Conservation (phyloP, 2,113 vertebrate genomes). For the Epinephelus lanceolatus region DNA sequence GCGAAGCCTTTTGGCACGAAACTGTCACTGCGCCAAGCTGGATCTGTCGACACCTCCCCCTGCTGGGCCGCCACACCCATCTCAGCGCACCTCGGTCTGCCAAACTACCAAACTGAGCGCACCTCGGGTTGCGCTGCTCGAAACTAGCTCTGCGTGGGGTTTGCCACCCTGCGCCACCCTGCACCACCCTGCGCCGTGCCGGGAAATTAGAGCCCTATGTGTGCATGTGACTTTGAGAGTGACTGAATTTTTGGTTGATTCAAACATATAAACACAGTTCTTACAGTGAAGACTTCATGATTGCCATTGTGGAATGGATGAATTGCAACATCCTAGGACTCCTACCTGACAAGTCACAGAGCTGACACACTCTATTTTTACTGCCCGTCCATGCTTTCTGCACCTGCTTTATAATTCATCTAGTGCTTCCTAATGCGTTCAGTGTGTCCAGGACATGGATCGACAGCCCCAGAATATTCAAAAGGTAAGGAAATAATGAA, state of each 20-base stretch:
- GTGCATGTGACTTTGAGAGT: neutral
- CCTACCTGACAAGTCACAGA: slow-evolving; percentile 14
- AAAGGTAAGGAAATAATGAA: slow-evolving; percentile 36
- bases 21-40: no score
- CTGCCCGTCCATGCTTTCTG: slow-evolving; percentile 19
- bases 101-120: no score
- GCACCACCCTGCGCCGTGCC: no score
- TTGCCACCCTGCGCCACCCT: no score
- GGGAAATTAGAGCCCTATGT: neutral
- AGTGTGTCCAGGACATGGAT: slow-evolving; percentile 24
- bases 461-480: slow-evolving; percentile 48
- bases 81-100: no score
- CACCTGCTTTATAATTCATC: slow-evolving; percentile 51
- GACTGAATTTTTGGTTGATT: neutral
- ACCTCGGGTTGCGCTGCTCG: no score
- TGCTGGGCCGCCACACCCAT: no score
- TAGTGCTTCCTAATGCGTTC: slow-evolving; percentile 32
- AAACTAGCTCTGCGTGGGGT: no score
- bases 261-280: neutral
- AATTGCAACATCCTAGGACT: neutral
- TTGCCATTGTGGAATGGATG: neutral
- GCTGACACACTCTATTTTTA: slow-evolving; percentile 54
- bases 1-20: no score
- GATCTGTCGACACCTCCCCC: no score
- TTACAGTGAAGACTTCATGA: neutral